Evolutionary conservation across 2,113 vertebrate genomes (phyloP), one percentile per base, ranked within the genome.

Genomic region (Aplodontia rufa): DNA sequence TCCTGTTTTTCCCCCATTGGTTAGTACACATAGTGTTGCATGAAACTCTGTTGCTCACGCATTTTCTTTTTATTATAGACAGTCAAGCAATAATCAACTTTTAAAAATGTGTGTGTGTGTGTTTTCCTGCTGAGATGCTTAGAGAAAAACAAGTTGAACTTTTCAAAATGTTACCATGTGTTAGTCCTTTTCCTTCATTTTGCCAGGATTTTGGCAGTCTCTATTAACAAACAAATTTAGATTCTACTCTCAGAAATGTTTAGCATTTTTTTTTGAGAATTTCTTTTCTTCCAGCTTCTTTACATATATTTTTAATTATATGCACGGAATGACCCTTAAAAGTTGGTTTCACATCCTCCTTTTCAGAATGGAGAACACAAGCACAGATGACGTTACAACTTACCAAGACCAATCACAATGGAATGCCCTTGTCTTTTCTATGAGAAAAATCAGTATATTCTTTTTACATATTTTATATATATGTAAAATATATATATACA

Each of bases 71-170:
- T 19, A 42, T 75, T 84, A 3, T 68, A 81, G 37, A 55, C 6
- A 37, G 40, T 28, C 35, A 20, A 24, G 19, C 14, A 85, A 35
- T 76, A 58, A 51, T 79, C 24, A 45, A 37, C 79, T 47, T 45
- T 30, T 42, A 47, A 47, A 93, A 81, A 22, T 76, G 35, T 74
- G 7, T 85, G 35, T 82, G 53, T 90, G 6, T 89, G 14, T 60
- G 53, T 40, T 22, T 85, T 88, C 64, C 76, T 95, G 7, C 30
- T 47, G 81, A 16, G 22, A 47, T 40, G 8, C 53, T 80, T 58
- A 13, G 28, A 83, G 40, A 47, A 55, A 90, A 90, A 91, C 71
- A 45, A 68, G 78, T 51, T 76, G 47, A 95, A 91, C 8, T 95
- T 88, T 81, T 72, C 32, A 55, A 85, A 91, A 91, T 81, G 47